Evolutionary conservation across 2,888 invertebrate genomes (phyloP).

Genomic region (Hemaris fuciformis): DNA sequence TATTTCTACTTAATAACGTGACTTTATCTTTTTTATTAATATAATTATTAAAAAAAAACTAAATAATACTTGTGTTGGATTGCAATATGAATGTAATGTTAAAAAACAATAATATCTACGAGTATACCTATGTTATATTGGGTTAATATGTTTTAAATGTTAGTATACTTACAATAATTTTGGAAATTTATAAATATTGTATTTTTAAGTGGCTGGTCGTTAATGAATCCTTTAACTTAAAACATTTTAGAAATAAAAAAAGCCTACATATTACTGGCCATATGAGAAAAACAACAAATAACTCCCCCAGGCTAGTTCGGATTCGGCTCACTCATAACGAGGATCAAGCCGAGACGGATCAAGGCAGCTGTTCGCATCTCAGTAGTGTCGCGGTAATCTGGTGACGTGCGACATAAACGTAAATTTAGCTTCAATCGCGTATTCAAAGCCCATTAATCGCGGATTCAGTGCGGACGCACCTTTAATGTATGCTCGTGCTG

Average conservation of each 20-base stretch:
- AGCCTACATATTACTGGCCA: neutral
- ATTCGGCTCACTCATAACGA: constrained; percentile 22
- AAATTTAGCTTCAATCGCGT: constrained; percentile 76
- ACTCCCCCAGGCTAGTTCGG: neutral
- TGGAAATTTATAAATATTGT: no score
- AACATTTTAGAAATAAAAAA: neutral
- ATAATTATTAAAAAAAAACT: no score
- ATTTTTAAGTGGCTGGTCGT: no score
- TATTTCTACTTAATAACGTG: neutral
- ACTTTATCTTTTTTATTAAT: no score
- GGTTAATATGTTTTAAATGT: no score
- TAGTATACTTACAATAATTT: no score
- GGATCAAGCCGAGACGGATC: constrained; percentile 41
- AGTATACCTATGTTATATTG: no score
- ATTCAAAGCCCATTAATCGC: constrained; percentile 72
- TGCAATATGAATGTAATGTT: no score
- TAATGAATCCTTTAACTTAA: no score
- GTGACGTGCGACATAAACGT: constrained; percentile 67
- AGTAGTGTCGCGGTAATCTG: constrained; percentile 59
- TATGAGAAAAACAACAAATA: neutral
- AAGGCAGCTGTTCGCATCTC: constrained; percentile 60
- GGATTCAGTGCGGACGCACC: constrained; percentile 70
- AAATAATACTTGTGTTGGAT: no score
- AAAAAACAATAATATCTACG: no score
- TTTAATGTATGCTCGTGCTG: constrained; percentile 59